Conservation (phyloP, 23 tunicate species). For the Halocynthia roretzi region DNA sequence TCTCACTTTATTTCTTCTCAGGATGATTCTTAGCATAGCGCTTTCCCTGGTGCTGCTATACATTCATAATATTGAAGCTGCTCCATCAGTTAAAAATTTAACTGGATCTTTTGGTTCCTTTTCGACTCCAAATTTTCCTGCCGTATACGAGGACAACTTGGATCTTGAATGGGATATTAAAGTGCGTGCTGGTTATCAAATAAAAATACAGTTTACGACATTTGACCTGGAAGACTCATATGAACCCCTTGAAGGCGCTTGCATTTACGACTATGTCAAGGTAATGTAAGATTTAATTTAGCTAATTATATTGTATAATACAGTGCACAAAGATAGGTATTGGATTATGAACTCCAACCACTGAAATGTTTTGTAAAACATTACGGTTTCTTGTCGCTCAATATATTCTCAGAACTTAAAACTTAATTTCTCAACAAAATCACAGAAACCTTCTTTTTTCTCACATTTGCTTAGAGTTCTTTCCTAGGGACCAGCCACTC, state of each 20-base stretch:
- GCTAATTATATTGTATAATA: not conserved
- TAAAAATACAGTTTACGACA: conserved; percentile 31
- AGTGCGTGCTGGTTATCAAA: conserved; percentile 34
- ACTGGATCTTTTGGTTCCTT: conserved; percentile 26
- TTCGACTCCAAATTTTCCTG: conserved; percentile 27
- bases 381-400: too few species aligned
- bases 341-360: not conserved
- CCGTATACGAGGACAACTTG: conserved; percentile 33
- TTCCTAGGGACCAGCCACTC: not conserved
- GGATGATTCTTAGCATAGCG: too few species aligned
- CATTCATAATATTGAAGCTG: too few species aligned
- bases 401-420: too few species aligned
- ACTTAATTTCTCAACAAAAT: too few species aligned
- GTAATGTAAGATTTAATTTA: conserved; percentile 12
- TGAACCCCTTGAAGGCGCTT: conserved; percentile 37
- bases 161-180: conserved; percentile 36
- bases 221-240: conserved; percentile 64
- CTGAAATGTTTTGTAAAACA: too few species aligned
- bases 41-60: too few species aligned
- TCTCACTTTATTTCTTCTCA: too few species aligned
- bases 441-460: too few species aligned
- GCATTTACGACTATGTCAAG: conserved; percentile 58
- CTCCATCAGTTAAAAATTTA: not conserved
- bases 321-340: not conserved
- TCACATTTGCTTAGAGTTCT: not conserved